These are phyloP conservation scores for Apeltes quadracus DNA, from an alignment of 2,113 vertebrate species.

Conservation along the genomic window DNA sequence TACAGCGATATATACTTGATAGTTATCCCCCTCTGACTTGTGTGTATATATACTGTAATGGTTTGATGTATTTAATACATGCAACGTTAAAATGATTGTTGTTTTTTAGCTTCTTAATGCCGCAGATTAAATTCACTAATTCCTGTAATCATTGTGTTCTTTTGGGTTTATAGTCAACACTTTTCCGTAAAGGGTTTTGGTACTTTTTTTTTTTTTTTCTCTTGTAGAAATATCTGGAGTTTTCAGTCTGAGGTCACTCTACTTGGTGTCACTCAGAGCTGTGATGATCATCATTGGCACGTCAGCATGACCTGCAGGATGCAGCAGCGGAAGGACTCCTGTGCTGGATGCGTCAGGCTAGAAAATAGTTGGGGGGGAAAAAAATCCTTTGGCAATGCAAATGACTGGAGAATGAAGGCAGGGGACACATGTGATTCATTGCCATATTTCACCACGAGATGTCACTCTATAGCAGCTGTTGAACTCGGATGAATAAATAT, in stretches of 20 bases:
- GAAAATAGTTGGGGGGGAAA: neutral
- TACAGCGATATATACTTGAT: slow-evolving; percentile 16
- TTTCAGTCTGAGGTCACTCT: neutral
- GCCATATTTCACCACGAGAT: slow-evolving; percentile 21
- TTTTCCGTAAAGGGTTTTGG: neutral
- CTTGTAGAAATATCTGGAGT: neutral
- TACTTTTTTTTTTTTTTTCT: neutral
- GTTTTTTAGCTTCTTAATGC: slow-evolving; percentile 30
- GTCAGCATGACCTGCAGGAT: slow-evolving; percentile 58
- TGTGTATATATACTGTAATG: slow-evolving; percentile 13
- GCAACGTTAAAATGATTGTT: slow-evolving; percentile 12
- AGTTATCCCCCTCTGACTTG: neutral
- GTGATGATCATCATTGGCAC: neutral
- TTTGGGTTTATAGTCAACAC: neutral
- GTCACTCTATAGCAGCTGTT: slow-evolving; percentile 26
- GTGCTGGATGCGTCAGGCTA: slow-evolving; percentile 40
- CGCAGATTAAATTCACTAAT: slow-evolving; percentile 38
- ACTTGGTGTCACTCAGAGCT: slow-evolving; percentile 10
- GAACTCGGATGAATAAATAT: neutral
- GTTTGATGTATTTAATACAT: slow-evolving; percentile 43
- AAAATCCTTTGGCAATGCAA: too few relatives aligned
- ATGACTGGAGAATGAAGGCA: neutral
- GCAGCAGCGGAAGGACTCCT: slow-evolving; percentile 56
- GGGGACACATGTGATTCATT: neutral
- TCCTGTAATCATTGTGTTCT: neutral